phyloP scores from a whole-genome alignment of 2,888 invertebrate genomes.

The Coecobrya sp. region DNA sequence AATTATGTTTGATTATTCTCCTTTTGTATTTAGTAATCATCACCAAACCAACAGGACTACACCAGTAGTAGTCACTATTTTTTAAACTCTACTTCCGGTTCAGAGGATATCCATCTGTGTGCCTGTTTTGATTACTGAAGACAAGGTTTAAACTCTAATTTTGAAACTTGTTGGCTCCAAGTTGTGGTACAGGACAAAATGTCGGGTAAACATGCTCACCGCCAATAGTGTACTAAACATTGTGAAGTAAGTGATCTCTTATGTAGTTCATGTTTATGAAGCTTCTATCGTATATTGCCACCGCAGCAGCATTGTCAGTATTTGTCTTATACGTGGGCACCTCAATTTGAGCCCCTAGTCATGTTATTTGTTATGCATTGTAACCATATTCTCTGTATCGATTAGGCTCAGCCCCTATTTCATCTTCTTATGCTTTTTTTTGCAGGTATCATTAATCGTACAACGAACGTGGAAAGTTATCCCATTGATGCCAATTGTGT shows the following conservation, averaged over 20 bases:
- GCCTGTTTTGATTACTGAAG: too few relatives aligned
- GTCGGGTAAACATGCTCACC: constrained; percentile 59
- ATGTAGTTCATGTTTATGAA: neutral
- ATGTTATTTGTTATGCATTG: neutral
- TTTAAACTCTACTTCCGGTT: neutral
- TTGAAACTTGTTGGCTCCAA: constrained; percentile 31
- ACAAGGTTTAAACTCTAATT: neutral
- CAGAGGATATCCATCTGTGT: too few relatives aligned
- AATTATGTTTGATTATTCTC: too few relatives aligned
- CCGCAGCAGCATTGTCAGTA: neutral
- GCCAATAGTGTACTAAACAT: constrained; percentile 33
- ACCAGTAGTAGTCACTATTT: neutral
- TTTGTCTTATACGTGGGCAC: neutral
- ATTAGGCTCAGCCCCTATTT: neutral
- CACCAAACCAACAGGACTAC: neutral
- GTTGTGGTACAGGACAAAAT: neutral
- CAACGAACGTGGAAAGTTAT: too few relatives aligned
- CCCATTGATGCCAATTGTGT: neutral
- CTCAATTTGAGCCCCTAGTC: neutral
- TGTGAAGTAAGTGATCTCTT: neutral
- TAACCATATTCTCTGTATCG: neutral
- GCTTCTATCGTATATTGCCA: neutral
- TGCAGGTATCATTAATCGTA: neutral
- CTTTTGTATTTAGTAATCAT: constrained; percentile 14
- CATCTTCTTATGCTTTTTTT: neutral